Percentiles rank a stretch among this genome's conserved stretches.
phyloP scores from a whole-genome alignment of 2,113 vertebrate genomes.

The Eptatretus burgeri region DNA sequence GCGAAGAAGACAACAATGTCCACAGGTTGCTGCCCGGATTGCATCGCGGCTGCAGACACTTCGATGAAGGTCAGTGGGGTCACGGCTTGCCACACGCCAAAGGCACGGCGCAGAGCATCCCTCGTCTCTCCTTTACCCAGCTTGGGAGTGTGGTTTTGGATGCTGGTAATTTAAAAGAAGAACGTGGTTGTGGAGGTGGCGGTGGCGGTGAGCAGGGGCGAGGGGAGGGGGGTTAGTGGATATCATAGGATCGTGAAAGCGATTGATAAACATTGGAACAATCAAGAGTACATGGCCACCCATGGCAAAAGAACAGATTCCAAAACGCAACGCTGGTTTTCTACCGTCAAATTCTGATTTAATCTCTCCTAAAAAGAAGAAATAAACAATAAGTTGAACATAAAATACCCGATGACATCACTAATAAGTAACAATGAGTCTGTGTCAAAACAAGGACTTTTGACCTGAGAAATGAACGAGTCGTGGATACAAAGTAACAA shows the following conservation, averaged over 20 bases:
- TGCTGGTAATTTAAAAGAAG: slow-evolving; percentile 18
- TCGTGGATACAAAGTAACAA: too few species aligned
- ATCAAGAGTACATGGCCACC: background rate
- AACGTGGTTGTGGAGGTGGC: background rate
- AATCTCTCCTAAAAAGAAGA: too few species aligned
- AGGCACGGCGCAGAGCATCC: slow-evolving; percentile 36
- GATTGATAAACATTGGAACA: background rate
- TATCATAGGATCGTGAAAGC: background rate
- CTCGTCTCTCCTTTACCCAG: slow-evolving; percentile 29
- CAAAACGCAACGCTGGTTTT: background rate
- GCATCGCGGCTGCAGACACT: slow-evolving; percentile 19
- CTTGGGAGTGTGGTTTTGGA: slow-evolving; percentile 56
- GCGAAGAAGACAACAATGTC: slow-evolving; percentile 83
- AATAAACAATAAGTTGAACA: too few species aligned
- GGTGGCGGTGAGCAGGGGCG: background rate
- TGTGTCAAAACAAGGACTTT: too few species aligned
- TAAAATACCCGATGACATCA: too few species aligned
- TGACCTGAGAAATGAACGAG: too few species aligned
- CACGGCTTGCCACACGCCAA: slow-evolving; percentile 41
- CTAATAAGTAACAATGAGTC: too few species aligned
- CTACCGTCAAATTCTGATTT: background rate
- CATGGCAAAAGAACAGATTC: background rate
- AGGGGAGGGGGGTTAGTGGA: background rate
- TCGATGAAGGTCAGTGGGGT: slow-evolving; percentile 47
- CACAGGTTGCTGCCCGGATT: too few species aligned